Evolutionary conservation across 2,113 vertebrate species (phyloP).

Genomic region (Apaloderma vittatum): DNA sequence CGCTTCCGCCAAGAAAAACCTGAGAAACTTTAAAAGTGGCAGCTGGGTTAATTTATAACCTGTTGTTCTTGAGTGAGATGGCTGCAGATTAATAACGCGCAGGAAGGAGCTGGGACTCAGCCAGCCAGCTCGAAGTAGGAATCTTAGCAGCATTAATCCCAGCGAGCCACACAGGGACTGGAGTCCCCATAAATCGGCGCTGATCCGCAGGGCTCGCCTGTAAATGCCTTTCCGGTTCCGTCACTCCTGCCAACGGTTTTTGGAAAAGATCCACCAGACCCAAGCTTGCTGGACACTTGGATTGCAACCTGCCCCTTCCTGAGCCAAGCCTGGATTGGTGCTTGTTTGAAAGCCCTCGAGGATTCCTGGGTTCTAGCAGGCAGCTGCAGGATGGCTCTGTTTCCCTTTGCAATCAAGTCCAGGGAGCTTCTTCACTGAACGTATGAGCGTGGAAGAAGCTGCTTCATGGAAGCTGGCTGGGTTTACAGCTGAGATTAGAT

Average conservation of each 20-base stretch:
- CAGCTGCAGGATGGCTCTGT: neutral
- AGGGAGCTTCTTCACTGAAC: neutral
- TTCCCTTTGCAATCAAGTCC: too few species aligned
- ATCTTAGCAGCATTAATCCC: neutral
- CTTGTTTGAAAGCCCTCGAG: neutral
- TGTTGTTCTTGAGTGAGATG: neutral
- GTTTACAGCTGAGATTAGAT: neutral
- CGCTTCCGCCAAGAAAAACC: rapidly evolving
- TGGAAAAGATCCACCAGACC: neutral
- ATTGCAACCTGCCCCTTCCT: neutral
- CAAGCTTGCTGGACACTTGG: neutral
- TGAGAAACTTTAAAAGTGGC: neutral
- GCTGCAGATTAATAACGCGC: neutral
- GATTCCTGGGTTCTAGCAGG: neutral
- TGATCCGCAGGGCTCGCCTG: neutral
- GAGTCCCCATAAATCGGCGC: rapidly evolving
- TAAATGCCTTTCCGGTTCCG: rapidly evolving
- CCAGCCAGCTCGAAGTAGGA: rapidly evolving
- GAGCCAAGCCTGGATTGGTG: neutral
- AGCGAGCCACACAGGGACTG: rapidly evolving
- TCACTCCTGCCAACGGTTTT: neutral
- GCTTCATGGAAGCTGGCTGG: neutral
- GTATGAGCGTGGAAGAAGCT: neutral
- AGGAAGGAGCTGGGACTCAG: neutral
- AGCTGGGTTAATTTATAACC: neutral